Conservation (phyloP, 2,113 vertebrate genomes). For the Pachypanchax playfairii region DNA sequence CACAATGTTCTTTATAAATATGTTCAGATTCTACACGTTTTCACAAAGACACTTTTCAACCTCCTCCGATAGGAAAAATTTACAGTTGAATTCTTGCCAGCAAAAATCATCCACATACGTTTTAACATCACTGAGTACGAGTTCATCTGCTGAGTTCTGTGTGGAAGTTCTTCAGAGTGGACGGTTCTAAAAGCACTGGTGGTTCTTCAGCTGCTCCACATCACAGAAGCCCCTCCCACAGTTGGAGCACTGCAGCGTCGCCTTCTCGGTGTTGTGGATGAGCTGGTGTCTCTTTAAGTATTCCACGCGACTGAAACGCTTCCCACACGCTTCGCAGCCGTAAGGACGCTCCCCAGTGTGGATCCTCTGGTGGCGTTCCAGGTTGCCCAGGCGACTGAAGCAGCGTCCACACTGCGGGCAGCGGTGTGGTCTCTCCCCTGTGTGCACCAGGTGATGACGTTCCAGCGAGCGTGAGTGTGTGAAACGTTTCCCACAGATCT, state of each 20-base stretch:
- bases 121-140: constrained; percentile 19
- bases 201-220: constrained; percentile 79
- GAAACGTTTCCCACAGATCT: constrained; percentile 91
- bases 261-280: constrained; percentile 75
- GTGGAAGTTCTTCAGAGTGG: constrained; percentile 1
- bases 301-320: constrained; percentile 85
- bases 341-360: constrained; percentile 84
- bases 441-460: constrained; percentile 93
- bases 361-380: constrained; percentile 85
- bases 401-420: constrained; percentile 81
- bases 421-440: constrained; percentile 82
- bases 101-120: constrained; percentile 1
- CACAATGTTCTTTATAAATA: constrained; percentile 52
- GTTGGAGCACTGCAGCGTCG: constrained; percentile 78
- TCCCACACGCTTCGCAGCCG: constrained; percentile 84
- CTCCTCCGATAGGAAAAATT: background rate
- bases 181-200: constrained; percentile 76
- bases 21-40: constrained; percentile 31
- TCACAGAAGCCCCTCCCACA: constrained; percentile 82
- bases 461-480: constrained; percentile 90
- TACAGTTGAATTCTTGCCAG: background rate
- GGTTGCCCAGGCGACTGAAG: constrained; percentile 83
- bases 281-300: constrained; percentile 85
- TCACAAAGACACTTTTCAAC: constrained; percentile 3
- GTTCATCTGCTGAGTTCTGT: constrained; percentile 31